Evolutionary conservation across 64 coral and sea anemone species (phyloP).

Genomic region (Montipora sp.): DNA sequence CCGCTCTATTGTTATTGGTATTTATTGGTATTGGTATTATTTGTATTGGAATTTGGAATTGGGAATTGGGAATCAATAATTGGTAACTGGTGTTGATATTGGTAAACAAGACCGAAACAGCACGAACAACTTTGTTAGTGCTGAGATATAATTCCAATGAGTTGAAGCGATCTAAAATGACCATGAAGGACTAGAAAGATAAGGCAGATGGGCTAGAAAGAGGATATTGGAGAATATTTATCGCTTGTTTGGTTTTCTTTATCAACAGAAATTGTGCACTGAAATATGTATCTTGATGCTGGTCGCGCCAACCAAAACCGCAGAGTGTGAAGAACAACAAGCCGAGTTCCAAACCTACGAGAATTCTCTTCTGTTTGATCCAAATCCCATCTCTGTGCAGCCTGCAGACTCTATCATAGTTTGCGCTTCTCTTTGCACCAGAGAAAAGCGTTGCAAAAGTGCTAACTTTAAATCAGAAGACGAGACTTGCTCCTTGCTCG

Average conservation of each 20-base stretch:
- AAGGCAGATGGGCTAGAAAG: no score
- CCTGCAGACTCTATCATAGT: neutral
- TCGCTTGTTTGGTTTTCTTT: neutral
- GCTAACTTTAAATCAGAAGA: neutral
- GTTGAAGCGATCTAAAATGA: no score
- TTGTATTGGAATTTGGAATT: no score
- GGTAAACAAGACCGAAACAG: no score
- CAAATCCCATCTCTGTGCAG: neutral
- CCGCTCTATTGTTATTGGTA: no score
- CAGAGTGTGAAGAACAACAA: neutral
- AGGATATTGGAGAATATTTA: neutral
- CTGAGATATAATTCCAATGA: no score
- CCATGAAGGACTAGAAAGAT: no score
- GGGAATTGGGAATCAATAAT: no score
- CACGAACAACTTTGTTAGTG: no score
- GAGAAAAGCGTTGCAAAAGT: slow-evolving; percentile 7
- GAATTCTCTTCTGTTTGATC: neutral
- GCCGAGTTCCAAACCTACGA: neutral
- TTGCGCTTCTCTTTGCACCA: neutral
- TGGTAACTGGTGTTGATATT: no score
- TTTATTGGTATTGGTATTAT: no score
- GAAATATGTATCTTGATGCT: neutral
- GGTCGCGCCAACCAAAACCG: neutral
- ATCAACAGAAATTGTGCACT: neutral
- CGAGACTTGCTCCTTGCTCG: neutral